These are phyloP conservation scores for Machimus atricapillus DNA, from an alignment of 2,888 invertebrate species.

Conservation along the genomic window DNA sequence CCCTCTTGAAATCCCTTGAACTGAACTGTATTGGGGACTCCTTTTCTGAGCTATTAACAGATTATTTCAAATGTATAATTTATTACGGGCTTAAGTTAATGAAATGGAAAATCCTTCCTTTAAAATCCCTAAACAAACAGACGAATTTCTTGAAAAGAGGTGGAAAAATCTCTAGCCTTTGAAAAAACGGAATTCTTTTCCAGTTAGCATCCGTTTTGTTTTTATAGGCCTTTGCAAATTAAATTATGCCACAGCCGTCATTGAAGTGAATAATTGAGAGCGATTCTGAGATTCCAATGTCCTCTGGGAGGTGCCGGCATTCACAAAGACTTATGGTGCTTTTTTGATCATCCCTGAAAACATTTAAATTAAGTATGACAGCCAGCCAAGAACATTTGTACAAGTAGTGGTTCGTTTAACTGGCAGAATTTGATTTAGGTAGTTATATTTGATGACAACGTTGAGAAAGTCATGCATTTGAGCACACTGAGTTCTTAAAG, in stretches of 20 bases:
- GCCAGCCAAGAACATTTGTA: not conserved
- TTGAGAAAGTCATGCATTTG: not conserved
- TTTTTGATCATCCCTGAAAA: slow-evolving; percentile 23
- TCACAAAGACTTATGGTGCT: slow-evolving; percentile 9
- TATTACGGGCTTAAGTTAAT: slow-evolving; percentile 18
- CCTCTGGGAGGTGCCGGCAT: not conserved
- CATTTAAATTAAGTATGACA: slow-evolving; percentile 8
- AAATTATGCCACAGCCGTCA: slow-evolving; percentile 26
- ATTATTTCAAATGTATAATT: slow-evolving; percentile 32
- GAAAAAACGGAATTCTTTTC: slow-evolving; percentile 13
- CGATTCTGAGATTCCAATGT: slow-evolving; percentile 2
- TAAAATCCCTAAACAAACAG: slow-evolving; percentile 16
- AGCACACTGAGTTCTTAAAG: not conserved
- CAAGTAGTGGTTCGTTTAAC: not conserved
- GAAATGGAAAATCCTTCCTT: slow-evolving; percentile 23
- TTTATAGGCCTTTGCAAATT: slow-evolving; percentile 10
- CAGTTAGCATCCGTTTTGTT: slow-evolving; percentile 1
- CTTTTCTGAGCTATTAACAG: slow-evolving; percentile 5
- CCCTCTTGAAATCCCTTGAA: not conserved
- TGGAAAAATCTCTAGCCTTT: slow-evolving; percentile 26
- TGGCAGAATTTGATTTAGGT: not conserved
- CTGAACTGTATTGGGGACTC: not conserved
- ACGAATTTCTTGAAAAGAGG: not conserved
- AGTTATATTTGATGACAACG: not conserved
- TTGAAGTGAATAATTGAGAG: slow-evolving; percentile 28